Percentiles rank a stretch among this genome's conserved stretches.
Evolutionary conservation across 2,888 invertebrate genomes (phyloP).

Genomic region (Hemistola chrysoprasaria): DNA sequence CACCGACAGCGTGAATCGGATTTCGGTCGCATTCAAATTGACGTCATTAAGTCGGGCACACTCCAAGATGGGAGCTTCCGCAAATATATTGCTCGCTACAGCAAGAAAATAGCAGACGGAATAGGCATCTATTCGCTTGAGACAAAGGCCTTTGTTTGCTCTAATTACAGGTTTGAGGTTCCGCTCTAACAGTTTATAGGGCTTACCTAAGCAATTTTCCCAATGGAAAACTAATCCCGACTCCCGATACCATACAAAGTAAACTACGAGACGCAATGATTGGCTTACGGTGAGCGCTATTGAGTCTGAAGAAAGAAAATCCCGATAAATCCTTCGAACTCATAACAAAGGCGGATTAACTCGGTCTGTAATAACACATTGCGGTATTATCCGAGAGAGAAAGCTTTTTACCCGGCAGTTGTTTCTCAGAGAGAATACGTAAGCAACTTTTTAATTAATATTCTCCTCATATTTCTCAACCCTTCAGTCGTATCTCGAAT

Average conservation of each 20-base stretch:
- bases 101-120: slow-evolving; percentile 17
- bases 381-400: slow-evolving; percentile 45
- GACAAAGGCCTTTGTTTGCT: slow-evolving; percentile 19
- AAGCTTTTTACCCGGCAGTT: slow-evolving; percentile 48
- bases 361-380: slow-evolving; percentile 60
- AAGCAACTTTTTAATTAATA: slow-evolving; percentile 45
- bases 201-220: slow-evolving; percentile 13
- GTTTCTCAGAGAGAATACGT: slow-evolving; percentile 35
- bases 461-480: slow-evolving; percentile 32
- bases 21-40: slow-evolving; percentile 62
- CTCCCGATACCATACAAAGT: slow-evolving; percentile 12
- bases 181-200: slow-evolving; percentile 7
- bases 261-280: slow-evolving; percentile 29
- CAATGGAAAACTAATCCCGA: slow-evolving; percentile 15
- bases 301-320: slow-evolving; percentile 48
- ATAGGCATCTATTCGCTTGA: slow-evolving; percentile 13
- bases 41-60: slow-evolving; percentile 57
- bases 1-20: slow-evolving; percentile 44
- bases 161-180: slow-evolving; percentile 18
- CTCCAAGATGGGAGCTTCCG: slow-evolving; percentile 37
- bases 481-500: slow-evolving; percentile 23
- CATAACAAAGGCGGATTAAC: slow-evolving; percentile 67
- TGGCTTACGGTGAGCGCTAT: slow-evolving; percentile 41
- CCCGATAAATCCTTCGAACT: slow-evolving; percentile 58
- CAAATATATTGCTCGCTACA: slow-evolving; percentile 31